Base-by-base conservation (phyloP, 2,797 vertebrate genomes). In the Sciaenops ocellatus region DNA sequence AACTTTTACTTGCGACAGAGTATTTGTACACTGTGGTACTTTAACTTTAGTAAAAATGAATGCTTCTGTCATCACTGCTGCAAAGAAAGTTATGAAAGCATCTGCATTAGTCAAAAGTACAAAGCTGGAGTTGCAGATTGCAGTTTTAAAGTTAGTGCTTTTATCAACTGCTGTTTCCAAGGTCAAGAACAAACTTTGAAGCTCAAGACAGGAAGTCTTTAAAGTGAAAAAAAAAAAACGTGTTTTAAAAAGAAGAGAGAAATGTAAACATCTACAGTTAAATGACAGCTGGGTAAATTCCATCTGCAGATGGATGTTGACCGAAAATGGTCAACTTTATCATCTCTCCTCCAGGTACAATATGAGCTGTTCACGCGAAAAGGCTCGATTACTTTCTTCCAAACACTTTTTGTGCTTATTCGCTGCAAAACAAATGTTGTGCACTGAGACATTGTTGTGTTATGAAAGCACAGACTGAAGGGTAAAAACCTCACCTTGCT, bases 401-500 rank as follows among this genome's bases (percentile, higher is more conserved):
- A 46, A 86, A 76, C 34, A 38, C 41, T 77, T 81, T 75, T 24
- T 56, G 60, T 61, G 16, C 30, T 41, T 12, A 6, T 69, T 51
- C 24, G 10, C 34, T 48, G n/a, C 41, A 1, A 66, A 84, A 70
- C 12, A 75, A 83, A 46, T 17, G 74, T 24, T 63, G 56, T 30
- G 57, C 41, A 28, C 55, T 17, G 60, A 80, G 61, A 72, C 9
- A 20, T n/a, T 57, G 81, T 64, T 68, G 75, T 48, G 74, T 56
- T 85, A 50, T 75, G 57, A 78, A 82, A 87, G 61, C 77, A 28
- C 26, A 24, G 84, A 90, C 78, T 90, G 91, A 93, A 92, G 93
- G 90, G 91, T 92, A 92, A 89, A 93, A 90, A 60, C 78, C 78
- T 94, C 92, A 90, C 93, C 92, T 93, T 91, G 87, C 78, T 90